These are phyloP conservation scores for Agriotes lineatus DNA, from an alignment of 2,888 invertebrate species.

Conservation along the genomic window DNA sequence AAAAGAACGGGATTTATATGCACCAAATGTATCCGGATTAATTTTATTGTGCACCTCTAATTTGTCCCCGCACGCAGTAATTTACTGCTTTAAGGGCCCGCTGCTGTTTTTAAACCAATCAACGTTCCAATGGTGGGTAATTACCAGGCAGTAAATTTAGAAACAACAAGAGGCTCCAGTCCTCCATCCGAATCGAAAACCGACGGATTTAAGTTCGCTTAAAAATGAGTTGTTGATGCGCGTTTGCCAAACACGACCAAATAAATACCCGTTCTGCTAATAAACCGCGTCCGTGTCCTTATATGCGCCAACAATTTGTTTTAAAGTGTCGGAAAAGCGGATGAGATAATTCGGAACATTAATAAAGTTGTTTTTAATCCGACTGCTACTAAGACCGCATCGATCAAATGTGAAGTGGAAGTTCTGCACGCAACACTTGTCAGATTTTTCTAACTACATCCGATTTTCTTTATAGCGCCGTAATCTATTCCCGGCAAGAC, in stretches of 20 bases:
- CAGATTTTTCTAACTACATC: constrained; percentile 14
- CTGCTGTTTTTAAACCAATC: constrained; percentile 9
- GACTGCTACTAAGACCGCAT: constrained; percentile 11
- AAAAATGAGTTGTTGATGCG: no score
- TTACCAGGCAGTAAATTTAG: not conserved
- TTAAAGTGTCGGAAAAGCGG: constrained; percentile 12
- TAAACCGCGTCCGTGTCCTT: not conserved
- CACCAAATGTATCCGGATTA: constrained; percentile 42
- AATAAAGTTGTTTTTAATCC: constrained; percentile 15
- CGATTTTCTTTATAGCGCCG: not conserved
- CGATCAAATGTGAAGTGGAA: constrained; percentile 10
- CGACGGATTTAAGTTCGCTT: no score
- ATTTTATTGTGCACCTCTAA: constrained; percentile 38
- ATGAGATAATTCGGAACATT: constrained; percentile 6
- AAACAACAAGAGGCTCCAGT: not conserved
- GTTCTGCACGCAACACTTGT: constrained; percentile 14
- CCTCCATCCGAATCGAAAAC: not conserved
- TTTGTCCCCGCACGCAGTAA: constrained; percentile 19
- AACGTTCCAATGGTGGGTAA: constrained; percentile 5
- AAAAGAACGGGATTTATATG: constrained; percentile 40
- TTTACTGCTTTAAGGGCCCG: not conserved
- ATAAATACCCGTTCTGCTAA: not conserved
- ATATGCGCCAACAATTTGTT: constrained; percentile 6
- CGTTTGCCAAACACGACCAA: no score
- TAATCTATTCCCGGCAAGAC: constrained; percentile 10